Evolutionary conservation across 2,797 vertebrate genomes (phyloP), one percentile per base, ranked within the genome.

Genomic region (Decapterus maruadsi): DNA sequence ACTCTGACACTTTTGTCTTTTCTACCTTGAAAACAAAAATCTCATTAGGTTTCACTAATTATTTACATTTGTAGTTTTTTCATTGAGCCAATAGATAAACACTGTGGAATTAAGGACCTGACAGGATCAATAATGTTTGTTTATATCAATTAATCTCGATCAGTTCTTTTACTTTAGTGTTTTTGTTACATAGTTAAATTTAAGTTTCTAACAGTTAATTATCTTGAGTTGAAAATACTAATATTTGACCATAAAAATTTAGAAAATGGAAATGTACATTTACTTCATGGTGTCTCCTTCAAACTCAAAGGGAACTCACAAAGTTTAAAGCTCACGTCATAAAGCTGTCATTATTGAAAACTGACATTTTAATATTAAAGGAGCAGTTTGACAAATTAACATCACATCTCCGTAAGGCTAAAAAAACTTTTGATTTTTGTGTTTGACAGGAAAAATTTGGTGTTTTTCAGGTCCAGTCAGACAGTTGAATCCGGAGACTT

Each of bases 381-480:
- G 40, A 42, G 40, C 40, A 11, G 40, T 42, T 42, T 8, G 17
- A 48, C 46, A 48, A 19, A n/a, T 48, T 38, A 16, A 38, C n/a
- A 58, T 12, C 45, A 19, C 7, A 46, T 16, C 16, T 56, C 11
- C 19, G 16, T 9, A 38, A 12, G 4, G 38, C 2, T 11, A 20
- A 7, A 1, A 4, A 11, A 40, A 43, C 20, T 29, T 16, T 29
- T 29, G 46, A 6, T 17, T 55, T 55, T 13, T 57, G n/a, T 51
- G 20, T 26, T 26, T 17, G 10, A 51, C 50, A 51, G 20, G 22
- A 50, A 20, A 0, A 11, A 9, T n/a, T n/a, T n/a, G n/a, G n/a
- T n/a, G n/a, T 40, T 36, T 34, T 64, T 5, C 56, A 12, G 22
- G 43, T 63, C 56, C 31, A 51, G 62, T 68, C 75, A 69, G 71